Base-by-base conservation (phyloP, 2,888 invertebrate species). In the Prosopocoilus inquinatus region DNA sequence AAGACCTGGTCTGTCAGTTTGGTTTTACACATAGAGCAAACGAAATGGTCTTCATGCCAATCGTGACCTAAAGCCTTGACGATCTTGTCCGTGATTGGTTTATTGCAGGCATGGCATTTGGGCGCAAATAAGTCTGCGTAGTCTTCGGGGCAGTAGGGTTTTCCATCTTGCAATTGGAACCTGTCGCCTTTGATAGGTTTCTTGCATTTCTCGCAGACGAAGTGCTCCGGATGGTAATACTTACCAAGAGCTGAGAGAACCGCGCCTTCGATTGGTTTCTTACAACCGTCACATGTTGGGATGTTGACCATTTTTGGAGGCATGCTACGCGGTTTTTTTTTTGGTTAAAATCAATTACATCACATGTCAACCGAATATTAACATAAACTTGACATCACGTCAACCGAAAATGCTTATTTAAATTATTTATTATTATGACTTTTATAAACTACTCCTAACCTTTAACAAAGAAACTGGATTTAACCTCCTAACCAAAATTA, bases 221-320 rank as follows among this genome's bases (percentile, higher is more conserved):
- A 97, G 80, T 96, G 96, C 71, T 96, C 94, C 0, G 95, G 93
- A 78, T 97, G 96, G 91, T 94, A 96, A 57, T 90, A 90, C 78
- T 91, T 90, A 75, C 92, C 91, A 70, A 96, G 79, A 0, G 96
- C 96, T 47, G 92, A 94, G 66, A 96, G 88, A 75, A 84, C 84
- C 69, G 80, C 81, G 66, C 83, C 83, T 60, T 78, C 74, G 66
- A 84, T 84, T 50, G 75, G 74, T 63, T 79, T 73, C 56, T 82
- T 80, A 77, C 84, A 84, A 71, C 81, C 77, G 69, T 74, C 79
- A 78, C 84, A 84, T n/a, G 28, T 41, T 15, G 33, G 12, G 59
- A 64, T 74, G 76, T 67, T 74, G 5, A 1, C 20, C 20, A 1
- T 28, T 28, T 28, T 28, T 28, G 20, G 7, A 28, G 5, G 4